Evolutionary conservation across 2,113 vertebrate species (phyloP), one percentile per base, ranked within the genome.

Genomic region (Sakesphorus luctuosus): DNA sequence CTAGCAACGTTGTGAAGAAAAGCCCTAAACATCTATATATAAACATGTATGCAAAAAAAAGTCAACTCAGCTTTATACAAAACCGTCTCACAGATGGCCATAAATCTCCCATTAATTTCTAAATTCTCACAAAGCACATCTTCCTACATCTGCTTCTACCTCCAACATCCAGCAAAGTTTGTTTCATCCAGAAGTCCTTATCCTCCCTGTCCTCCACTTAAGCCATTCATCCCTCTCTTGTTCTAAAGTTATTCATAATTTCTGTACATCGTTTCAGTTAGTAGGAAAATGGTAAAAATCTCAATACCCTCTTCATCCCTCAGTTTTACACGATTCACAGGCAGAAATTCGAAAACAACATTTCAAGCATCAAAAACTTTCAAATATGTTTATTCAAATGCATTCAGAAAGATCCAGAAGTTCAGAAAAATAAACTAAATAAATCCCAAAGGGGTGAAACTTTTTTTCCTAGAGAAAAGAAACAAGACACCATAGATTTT

Each of bases 391-490:
- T 83, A 93, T 66, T 82, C 69, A 75, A 95, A 93, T 84, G 14
- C 29, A 81, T 63, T 86, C 75, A 92, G 56, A 94, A 96, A 93
- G 40, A 96, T 76, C 49, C 93, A 97, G 81, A 95, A 95, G 82
- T 93, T 93, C 72, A 93, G 62, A 85, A 95, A 95, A 94, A 95
- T 56, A 94, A 96, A 93, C 82, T n/a, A 79, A 82, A 76, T 65
- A 40, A 96, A 94, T 95, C 84, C 84, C 91, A 74, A 56, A 28
- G 76, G 93, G 88, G 74, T 83, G 28, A 44, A 25, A 13, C 20
- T 49, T 79, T 95, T 84, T 74, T 76, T 68, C 65, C 66, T 74
- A 81, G 43, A 81, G 28, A 95, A 94, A 92, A 95, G 90, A 93
- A 97, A 95, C 26, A 83, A 85, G 68, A 93, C 79, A 92, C 73